These are phyloP conservation scores for Antrozous pallidus DNA, from an alignment of 2,797 vertebrate genomes.

Conservation along the genomic window DNA sequence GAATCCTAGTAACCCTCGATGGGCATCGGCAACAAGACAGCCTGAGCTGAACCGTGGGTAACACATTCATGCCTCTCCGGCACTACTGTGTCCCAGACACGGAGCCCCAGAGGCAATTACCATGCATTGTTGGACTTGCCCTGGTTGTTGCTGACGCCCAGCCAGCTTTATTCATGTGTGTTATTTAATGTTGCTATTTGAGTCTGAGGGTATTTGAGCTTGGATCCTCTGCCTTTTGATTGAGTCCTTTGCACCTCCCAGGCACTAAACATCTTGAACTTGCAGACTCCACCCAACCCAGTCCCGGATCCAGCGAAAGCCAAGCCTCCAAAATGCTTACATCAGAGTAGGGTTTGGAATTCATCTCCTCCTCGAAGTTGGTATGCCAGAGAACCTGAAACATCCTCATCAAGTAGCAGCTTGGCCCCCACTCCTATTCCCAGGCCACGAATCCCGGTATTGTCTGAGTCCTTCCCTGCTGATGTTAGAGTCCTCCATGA, in stretches of 20 bases:
- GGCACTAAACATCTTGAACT: neutral
- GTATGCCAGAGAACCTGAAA: neutral
- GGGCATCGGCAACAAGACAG: neutral
- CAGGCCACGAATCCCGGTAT: neutral
- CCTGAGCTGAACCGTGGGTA: neutral
- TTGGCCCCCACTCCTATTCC: neutral
- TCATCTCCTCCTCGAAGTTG: neutral
- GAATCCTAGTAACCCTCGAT: neutral
- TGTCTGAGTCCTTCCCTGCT: neutral
- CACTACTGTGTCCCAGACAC: neutral
- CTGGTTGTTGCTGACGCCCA: neutral
- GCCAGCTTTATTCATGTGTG: neutral
- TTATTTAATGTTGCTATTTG: neutral
- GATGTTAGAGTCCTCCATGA: neutral
- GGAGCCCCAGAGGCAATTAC: neutral
- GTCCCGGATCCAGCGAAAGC: neutral
- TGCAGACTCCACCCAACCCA: neutral
- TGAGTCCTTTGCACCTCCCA: neutral
- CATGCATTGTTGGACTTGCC: neutral
- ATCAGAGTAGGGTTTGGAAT: neutral
- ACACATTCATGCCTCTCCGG: neutral
- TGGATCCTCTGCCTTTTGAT: neutral
- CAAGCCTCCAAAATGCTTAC: neutral
- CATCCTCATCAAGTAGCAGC: neutral
- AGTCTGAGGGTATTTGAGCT: neutral